A percentile compares a stretch with the other conserved stretches of the same genome.
Conservation (phyloP, 2,113 vertebrate genomes). For the Strigops habroptila region DNA sequence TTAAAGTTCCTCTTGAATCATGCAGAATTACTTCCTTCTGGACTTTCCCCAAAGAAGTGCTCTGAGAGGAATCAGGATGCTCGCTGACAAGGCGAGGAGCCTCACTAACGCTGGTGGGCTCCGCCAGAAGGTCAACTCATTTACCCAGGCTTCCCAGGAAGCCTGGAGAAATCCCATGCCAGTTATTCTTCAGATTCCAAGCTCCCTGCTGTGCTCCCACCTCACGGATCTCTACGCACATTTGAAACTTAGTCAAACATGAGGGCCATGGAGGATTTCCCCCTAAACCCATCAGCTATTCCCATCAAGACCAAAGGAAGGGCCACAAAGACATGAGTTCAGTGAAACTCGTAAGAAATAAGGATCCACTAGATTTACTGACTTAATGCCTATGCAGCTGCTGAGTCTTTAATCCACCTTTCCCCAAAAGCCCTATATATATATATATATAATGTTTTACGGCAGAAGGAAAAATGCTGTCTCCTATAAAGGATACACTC, state of each 20-base stretch:
- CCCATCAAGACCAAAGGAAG: not conserved
- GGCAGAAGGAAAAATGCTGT: not conserved
- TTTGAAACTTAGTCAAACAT: not conserved
- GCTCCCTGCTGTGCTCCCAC: fast-evolving
- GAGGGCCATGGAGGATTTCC: not conserved
- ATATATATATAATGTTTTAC: not conserved
- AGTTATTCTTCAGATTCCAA: not conserved
- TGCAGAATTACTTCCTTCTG: not conserved
- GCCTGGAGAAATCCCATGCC: not conserved
- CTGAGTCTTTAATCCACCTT: not conserved
- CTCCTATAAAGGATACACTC: not conserved
- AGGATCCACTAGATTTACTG: not conserved
- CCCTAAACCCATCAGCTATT: not conserved
- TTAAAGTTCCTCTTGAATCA: not conserved
- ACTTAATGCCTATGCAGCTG: not conserved
- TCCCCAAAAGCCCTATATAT: not conserved
- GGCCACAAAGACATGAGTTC: not conserved
- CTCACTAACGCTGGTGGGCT: not conserved
- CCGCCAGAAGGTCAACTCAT: not conserved
- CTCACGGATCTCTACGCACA: not conserved
- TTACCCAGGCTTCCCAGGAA: not conserved
- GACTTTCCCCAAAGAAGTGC: not conserved
- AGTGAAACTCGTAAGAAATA: not conserved
- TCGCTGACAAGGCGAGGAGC: not conserved
- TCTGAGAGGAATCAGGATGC: not conserved